Evolutionary conservation across 2,797 vertebrate genomes (phyloP).

Genomic region (Coracias cyanogaster): DNA sequence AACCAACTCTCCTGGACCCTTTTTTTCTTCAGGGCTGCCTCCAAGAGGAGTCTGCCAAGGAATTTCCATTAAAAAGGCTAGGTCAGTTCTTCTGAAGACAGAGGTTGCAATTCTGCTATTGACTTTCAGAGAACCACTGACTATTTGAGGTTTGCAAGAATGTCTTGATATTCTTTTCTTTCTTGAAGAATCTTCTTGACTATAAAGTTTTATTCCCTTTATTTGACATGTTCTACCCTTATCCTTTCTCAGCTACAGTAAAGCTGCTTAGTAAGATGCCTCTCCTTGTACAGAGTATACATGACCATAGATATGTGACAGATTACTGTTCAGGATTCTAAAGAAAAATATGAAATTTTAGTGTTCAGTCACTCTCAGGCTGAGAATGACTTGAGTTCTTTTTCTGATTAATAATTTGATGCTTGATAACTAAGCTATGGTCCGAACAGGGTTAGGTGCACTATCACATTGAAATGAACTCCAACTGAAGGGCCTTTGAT

Average conservation of each 20-base stretch:
- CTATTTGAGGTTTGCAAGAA: background rate
- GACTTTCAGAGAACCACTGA: background rate
- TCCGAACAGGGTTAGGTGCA: background rate
- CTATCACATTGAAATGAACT: background rate
- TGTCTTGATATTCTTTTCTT: background rate
- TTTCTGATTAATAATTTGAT: background rate
- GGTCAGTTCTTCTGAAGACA: background rate
- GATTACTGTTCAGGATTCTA: background rate
- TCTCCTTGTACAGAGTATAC: background rate
- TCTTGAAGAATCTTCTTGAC: background rate
- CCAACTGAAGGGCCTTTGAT: background rate
- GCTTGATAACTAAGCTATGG: background rate
- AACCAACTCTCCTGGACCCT: background rate
- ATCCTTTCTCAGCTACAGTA: background rate
- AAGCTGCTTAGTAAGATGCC: background rate
- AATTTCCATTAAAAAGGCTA: background rate
- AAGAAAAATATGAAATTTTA: background rate
- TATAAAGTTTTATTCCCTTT: background rate
- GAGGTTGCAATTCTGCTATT: background rate
- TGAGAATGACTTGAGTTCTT: background rate
- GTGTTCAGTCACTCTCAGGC: background rate
- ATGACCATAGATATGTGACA: background rate
- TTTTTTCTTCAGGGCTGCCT: background rate
- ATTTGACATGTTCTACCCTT: background rate
- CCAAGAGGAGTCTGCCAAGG: background rate